Evolutionary conservation across 2,113 vertebrate genomes (phyloP), one percentile per base, ranked within the genome.

Genomic region (Ploceus nigricollis): DNA sequence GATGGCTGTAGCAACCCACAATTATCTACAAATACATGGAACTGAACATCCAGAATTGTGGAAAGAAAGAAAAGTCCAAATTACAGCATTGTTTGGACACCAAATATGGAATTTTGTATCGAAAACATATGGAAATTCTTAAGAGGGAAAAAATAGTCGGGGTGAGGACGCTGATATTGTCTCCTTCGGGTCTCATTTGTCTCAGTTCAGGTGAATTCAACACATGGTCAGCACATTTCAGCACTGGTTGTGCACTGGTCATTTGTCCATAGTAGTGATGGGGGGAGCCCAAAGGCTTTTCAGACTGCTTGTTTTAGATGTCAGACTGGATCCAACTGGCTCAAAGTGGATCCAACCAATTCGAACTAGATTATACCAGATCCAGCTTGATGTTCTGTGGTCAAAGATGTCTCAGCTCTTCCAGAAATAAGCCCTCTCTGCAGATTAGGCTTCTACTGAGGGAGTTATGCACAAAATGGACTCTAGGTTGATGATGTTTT

Each of bases 271-370:
- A 14, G 54, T 2, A 30, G 6, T 10, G 57, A 40, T 4, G 2
- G 6, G 31, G 53, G 79, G 24, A 82, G 21, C 30, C 24, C 65
- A 69, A 57, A 27, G 16, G n/a, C 19, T 69, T 64, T 17, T 57
- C 73, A 57, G 37, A 20, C 23, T 65, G 11, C 33, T 82, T 50
- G 35, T 28, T 87, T 90, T n/a, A 42, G 53, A 35, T 30, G 17
- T 31, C 6, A 25, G 2, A 35, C 11, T 13, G 21, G 17, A 56
- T 42, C 19, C 39, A 27, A 15, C 9, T 1, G 0, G 30, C n/a
- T 60, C n/a, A 9, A n/a, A 54, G 11, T 48, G 31, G 9, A 64
- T 13, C 35, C n/a, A 60, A 1, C 17, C 35, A 8, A 7, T 15
- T 42, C 47, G 54, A 47, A 61, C 6, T 16, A 45, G 44, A 44